A percentile compares a stretch with the other conserved stretches of the same genome.
Evolutionary conservation across 2,797 vertebrate species (phyloP).

Genomic region (Trichosurus vulpecula): DNA sequence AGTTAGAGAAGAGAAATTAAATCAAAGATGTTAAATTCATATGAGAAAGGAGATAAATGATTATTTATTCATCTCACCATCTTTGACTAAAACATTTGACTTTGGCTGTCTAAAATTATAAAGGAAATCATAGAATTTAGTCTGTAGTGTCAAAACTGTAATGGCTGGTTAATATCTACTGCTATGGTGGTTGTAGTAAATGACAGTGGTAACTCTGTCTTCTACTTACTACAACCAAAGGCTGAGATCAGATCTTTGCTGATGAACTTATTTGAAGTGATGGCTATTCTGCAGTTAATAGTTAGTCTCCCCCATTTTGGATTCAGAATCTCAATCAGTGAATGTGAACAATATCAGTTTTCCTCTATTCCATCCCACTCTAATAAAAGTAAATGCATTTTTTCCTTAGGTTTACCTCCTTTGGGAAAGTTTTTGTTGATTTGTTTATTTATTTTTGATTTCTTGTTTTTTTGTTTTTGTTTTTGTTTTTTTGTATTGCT

Average conservation of each 20-base stretch:
- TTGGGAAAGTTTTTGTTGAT: no score
- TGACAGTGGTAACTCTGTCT: not conserved
- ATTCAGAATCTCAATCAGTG: not conserved
- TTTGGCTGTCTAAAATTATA: constrained; percentile 44
- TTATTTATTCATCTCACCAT: constrained; percentile 22
- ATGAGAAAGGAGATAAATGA: not conserved
- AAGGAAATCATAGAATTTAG: constrained; percentile 28
- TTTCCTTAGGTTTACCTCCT: no score
- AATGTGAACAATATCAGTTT: not conserved
- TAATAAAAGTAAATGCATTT: no score
- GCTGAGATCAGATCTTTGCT: not conserved
- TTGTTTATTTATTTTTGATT: not conserved
- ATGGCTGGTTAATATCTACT: constrained; percentile 4
- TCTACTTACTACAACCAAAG: not conserved
- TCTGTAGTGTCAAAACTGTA: not conserved
- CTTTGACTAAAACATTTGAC: constrained; percentile 38
- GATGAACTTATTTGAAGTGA: not conserved
- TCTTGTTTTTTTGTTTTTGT: no score
- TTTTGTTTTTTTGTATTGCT: no score
- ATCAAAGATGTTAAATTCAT: constrained; percentile 19
- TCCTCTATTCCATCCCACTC: no score
- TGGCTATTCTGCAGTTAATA: not conserved
- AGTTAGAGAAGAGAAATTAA: constrained; percentile 56
- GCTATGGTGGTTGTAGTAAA: constrained; percentile 23
- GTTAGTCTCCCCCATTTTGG: not conserved